A percentile compares a stretch with the other conserved stretches of the same genome.
These are phyloP conservation scores for Oophaga sylvatica DNA, from an alignment of 2,797 vertebrate genomes.

Conservation along the genomic window DNA sequence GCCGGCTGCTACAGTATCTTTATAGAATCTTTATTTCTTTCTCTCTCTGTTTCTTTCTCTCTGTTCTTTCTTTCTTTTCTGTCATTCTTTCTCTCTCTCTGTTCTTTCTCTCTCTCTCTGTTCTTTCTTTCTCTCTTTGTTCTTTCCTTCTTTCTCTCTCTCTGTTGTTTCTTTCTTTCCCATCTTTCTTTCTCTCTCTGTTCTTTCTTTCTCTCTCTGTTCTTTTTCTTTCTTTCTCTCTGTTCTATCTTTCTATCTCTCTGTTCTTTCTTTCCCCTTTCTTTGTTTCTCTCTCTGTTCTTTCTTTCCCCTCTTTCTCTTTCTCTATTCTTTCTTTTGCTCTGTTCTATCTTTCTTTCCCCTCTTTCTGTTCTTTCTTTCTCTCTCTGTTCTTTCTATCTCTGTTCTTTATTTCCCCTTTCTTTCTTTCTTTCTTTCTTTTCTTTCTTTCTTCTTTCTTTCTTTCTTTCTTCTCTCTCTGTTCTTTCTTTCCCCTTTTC, in stretches of 20 bases:
- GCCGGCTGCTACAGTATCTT: too few relatives aligned
- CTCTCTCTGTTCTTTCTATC: neutral
- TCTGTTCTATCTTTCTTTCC: neutral
- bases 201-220: neutral
- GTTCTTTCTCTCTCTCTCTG: neutral
- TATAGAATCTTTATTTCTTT: too few relatives aligned
- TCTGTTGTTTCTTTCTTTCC: neutral
- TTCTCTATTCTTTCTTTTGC: neutral
- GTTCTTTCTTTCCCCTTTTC: neutral
- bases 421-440: neutral
- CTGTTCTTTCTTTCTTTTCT: too few relatives aligned
- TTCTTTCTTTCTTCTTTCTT: neutral
- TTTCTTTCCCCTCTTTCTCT: neutral
- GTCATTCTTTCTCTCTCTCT: too few relatives aligned
- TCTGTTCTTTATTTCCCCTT: neutral
- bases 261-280: neutral
- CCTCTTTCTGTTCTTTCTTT: neutral
- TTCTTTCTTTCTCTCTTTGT: neutral
- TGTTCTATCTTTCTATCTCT: neutral
- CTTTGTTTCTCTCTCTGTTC: neutral
- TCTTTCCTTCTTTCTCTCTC: neutral
- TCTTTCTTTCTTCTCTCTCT: neutral
- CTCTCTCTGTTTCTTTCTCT: too few relatives aligned
- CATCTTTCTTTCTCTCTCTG: neutral
- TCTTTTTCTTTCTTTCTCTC: neutral